These are phyloP conservation scores for Macaria liturata DNA, from an alignment of 2,888 invertebrate species.

Conservation along the genomic window DNA sequence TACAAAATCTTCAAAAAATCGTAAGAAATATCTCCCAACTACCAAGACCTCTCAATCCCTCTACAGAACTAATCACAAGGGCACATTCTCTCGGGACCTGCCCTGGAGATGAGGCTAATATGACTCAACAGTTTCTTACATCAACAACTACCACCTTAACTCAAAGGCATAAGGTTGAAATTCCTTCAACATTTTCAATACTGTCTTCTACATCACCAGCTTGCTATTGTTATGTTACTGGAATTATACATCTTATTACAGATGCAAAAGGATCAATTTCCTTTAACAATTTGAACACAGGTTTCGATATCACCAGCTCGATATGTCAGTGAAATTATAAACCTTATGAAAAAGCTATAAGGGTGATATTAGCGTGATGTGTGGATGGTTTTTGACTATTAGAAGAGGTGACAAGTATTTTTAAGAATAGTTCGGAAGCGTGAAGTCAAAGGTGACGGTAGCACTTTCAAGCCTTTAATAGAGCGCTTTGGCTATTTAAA, in stretches of 20 bases:
- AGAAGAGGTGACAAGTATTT: constrained; percentile 37
- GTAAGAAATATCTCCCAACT: constrained; percentile 33
- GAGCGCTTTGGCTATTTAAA: background rate
- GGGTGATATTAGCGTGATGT: no score
- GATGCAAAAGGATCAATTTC: no score
- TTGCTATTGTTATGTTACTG: no score
- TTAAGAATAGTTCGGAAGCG: constrained; percentile 30
- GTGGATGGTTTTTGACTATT: constrained; percentile 19
- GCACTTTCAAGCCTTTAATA: constrained; percentile 13
- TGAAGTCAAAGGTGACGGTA: constrained; percentile 17
- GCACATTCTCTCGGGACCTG: constrained; percentile 62
- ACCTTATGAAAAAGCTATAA: no score
- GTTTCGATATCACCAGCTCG: no score
- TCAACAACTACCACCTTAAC: constrained; percentile 19
- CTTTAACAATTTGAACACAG: constrained; percentile 12
- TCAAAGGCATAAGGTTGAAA: constrained; percentile 17
- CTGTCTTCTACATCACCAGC: no score
- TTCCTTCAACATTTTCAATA: constrained; percentile 11
- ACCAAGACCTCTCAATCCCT: constrained; percentile 46
- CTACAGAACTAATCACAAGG: constrained; percentile 62
- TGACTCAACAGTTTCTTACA: constrained; percentile 69
- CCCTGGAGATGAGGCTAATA: constrained; percentile 72
- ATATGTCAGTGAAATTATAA: no score
- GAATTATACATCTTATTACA: no score
- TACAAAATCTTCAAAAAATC: no score